Conservation (phyloP, 2,888 invertebrate species). For the Biston betularia region DNA sequence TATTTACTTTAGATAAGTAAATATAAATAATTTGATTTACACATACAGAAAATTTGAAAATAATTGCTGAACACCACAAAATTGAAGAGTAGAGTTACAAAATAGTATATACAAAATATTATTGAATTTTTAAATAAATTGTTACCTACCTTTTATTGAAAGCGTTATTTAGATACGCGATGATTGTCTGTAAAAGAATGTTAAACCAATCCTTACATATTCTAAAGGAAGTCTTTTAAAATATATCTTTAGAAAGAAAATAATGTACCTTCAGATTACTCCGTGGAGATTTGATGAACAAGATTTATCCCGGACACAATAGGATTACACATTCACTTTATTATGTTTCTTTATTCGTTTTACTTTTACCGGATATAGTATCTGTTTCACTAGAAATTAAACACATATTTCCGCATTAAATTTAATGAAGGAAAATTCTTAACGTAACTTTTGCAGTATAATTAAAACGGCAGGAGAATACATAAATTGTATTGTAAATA, state of each 20-base stretch:
- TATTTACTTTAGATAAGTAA: too few species aligned
- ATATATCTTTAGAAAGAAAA: conserved; percentile 52
- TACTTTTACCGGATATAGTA: conserved; percentile 17
- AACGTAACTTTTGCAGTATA: conserved; percentile 50
- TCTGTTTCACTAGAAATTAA: conserved; percentile 14
- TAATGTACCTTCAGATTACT: conserved; percentile 48
- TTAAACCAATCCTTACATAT: conserved; percentile 64
- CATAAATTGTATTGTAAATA: conserved; percentile 67
- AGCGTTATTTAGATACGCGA: not conserved
- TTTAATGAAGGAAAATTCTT: conserved; percentile 30
- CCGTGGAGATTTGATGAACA: conserved; percentile 51
- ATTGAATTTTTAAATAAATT: not conserved
- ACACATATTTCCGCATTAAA: conserved; percentile 19
- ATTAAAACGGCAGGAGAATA: conserved; percentile 59
- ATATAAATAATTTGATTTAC: too few species aligned
- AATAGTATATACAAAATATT: too few species aligned
- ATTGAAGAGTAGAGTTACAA: too few species aligned
- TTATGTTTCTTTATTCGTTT: conserved; percentile 20
- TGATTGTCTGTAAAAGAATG: conserved; percentile 32
- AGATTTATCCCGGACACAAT: conserved; percentile 51
- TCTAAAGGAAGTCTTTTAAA: conserved; percentile 62
- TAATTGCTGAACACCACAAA: too few species aligned
- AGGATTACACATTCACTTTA: conserved; percentile 48
- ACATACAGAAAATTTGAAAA: too few species aligned
- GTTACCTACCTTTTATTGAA: conserved; percentile 36